These are phyloP conservation scores for Pygoscelis adeliae DNA, from an alignment of 2,113 vertebrate species.

Conservation along the genomic window DNA sequence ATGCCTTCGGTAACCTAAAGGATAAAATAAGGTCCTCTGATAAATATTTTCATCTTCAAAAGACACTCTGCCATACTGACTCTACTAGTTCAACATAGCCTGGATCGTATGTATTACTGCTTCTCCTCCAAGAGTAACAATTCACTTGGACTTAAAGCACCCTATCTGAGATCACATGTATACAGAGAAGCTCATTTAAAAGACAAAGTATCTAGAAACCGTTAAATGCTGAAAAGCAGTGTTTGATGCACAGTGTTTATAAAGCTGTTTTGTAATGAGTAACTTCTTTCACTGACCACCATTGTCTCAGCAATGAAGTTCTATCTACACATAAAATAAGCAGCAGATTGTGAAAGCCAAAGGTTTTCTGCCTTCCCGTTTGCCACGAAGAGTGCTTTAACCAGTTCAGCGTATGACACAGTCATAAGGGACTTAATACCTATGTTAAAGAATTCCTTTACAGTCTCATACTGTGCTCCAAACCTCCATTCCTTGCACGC, in stretches of 20 bases:
- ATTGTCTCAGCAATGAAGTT: background rate
- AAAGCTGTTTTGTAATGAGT: background rate
- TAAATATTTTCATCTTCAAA: background rate
- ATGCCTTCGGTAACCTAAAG: background rate
- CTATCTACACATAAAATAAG: background rate
- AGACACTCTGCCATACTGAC: background rate
- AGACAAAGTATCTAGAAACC: background rate
- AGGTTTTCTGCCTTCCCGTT: background rate
- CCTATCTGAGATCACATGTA: background rate
- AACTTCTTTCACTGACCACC: background rate
- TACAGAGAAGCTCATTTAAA: background rate
- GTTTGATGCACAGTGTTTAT: background rate
- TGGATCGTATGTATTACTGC: accelerated
- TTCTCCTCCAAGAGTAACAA: background rate
- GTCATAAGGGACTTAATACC: background rate
- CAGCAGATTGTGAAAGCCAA: background rate
- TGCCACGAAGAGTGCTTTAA: background rate
- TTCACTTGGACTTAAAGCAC: background rate
- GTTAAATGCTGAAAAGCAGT: background rate
- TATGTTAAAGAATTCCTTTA: background rate
- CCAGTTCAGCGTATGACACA: background rate
- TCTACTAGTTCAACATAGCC: background rate
- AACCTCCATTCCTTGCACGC: background rate
- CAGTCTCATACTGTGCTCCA: background rate
- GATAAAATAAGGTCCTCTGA: background rate